These are phyloP conservation scores for Zelostemma sp. DNA, from an alignment of 1,140 invertebrate genomes.

Conservation along the genomic window DNA sequence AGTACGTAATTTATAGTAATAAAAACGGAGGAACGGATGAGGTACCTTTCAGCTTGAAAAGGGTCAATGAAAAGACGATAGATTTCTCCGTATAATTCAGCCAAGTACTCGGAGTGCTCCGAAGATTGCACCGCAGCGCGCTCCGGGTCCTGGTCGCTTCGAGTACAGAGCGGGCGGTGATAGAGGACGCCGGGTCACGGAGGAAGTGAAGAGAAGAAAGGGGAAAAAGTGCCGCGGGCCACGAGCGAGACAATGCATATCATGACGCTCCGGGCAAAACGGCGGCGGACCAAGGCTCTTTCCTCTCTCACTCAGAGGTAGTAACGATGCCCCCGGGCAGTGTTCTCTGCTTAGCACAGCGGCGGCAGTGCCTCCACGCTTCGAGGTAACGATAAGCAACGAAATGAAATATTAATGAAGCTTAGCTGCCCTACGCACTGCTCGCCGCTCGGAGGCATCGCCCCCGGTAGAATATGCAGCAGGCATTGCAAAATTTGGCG, in stretches of 20 bases:
- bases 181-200: slow-evolving; percentile 31
- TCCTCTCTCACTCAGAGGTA: slow-evolving; percentile 57
- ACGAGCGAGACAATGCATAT: slow-evolving; percentile 59
- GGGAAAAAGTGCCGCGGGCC: slow-evolving; percentile 32
- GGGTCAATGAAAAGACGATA: no score
- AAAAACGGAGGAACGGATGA: no score
- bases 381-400: slow-evolving; percentile 69
- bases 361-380: slow-evolving; percentile 44
- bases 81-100: no score
- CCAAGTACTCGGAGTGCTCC: no score
- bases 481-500: slow-evolving; percentile 37
- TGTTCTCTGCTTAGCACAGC: slow-evolving; percentile 33
- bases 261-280: slow-evolving; percentile 47
- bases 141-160: no score
- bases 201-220: slow-evolving; percentile 16
- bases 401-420: slow-evolving; percentile 72
- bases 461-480: slow-evolving; percentile 41
- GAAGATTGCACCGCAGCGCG: no score
- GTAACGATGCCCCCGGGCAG: slow-evolving; percentile 67
- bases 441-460: slow-evolving; percentile 37
- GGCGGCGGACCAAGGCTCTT: slow-evolving; percentile 51
- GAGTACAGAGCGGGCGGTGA: no score
- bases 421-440: slow-evolving; percentile 38
- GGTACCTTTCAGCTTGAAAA: no score
- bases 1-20: no score